A percentile compares a stretch with the other conserved stretches of the same genome.
Evolutionary conservation across 2,113 vertebrate genomes (phyloP).

Genomic region (Platycercus adscitus): DNA sequence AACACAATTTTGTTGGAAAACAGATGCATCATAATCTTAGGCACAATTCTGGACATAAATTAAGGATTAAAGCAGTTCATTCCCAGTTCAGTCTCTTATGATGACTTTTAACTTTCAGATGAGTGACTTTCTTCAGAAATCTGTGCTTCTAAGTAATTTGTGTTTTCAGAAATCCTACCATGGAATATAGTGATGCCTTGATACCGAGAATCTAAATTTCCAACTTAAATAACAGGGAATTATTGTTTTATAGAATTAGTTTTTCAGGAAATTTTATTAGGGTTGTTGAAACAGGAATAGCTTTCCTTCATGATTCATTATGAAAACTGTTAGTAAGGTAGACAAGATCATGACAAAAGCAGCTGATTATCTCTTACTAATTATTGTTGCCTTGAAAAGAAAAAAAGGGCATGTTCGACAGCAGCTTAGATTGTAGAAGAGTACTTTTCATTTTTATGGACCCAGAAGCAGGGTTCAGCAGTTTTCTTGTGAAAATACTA

Average conservation of each 20-base stretch:
- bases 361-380: constrained; percentile 24
- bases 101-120: not conserved
- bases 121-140: not conserved
- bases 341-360: not conserved
- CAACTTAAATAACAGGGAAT: not conserved
- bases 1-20: not conserved
- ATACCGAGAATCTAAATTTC: not conserved
- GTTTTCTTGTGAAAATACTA: not conserved
- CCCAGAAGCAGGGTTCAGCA: not conserved
- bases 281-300: not conserved
- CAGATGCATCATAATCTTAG: not conserved
- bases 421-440: not conserved
- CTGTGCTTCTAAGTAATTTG: not conserved
- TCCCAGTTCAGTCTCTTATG: not conserved
- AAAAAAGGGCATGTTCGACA: not conserved
- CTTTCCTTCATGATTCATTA: not conserved
- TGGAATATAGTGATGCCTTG: not conserved
- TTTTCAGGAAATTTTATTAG: not conserved
- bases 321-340: constrained; percentile 52
- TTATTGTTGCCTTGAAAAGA: not conserved
- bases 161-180: not conserved
- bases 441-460: not conserved
- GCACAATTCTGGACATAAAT: not conserved
- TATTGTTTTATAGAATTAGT: not conserved
- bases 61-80: not conserved